Evolutionary conservation across 2,113 vertebrate species (phyloP), one percentile per base, ranked within the genome.

Genomic region (Numenius arquata): DNA sequence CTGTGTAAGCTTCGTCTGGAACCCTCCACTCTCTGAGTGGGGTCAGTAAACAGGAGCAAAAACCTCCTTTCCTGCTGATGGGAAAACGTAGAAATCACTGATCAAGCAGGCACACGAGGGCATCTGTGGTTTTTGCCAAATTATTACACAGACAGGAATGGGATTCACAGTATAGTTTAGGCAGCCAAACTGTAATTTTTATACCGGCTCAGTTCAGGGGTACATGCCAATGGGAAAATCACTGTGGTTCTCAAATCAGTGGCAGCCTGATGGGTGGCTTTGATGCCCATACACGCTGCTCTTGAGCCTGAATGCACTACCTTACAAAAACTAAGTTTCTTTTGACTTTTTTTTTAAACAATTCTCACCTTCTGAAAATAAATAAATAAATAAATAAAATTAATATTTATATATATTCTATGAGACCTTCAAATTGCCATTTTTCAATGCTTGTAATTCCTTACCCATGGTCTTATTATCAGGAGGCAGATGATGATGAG

Each of bases 1-100:
- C 41, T 77, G 23, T 2, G 12, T 32, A 71, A 62, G 16, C 41
- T 43, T 66, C 53, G 13, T 15, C n/a, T 58, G 29, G 68, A 84
- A 85, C 10, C 61, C 41, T 32, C 40, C 2, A 0, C 5, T 23
- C 29, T 47, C 48, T 2, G 2, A 70, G 36, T 0, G 1, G 25
- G 27, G 38, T 61, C 59, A 70, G 17, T 9, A 58, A 45, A 48
- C 38, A 88, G 52, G 56, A 47, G 45, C 9, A 58, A 73, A 88
- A 90, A 5, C 4, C 52, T 73, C 22, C 40, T 38, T 27, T 74
- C 32, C 38, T n/a, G 34, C 11, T 63, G 55, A 36, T 5, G 15
- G 59, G 25, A 58, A 73, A 76, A 52, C 1, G 2, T 2, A 56
- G 41, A 78, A 85, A 78, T 47, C 53, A 26, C 19, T 25, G 48